phyloP scores from a whole-genome alignment of 2,888 invertebrate species.

The Phorcus lineatus region DNA sequence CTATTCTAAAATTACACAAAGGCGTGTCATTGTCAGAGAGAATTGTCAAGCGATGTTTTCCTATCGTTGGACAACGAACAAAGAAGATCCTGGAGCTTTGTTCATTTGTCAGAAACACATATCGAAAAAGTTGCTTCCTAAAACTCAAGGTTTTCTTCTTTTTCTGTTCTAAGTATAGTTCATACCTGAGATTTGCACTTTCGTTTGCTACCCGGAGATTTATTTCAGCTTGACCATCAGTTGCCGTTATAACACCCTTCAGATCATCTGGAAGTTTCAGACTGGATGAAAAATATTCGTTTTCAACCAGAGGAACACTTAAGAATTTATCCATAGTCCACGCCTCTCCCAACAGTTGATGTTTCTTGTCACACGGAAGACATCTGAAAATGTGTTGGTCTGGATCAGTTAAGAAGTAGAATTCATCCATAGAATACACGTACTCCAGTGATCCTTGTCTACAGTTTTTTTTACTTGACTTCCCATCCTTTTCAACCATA shows the following conservation, averaged over 20 bases:
- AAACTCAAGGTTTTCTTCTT: slow-evolving; percentile 18
- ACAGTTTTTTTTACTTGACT: slow-evolving; percentile 23
- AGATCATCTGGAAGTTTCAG: slow-evolving; percentile 47
- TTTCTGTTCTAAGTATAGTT: slow-evolving; percentile 43
- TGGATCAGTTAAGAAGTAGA: slow-evolving; percentile 68
- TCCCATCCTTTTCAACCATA: slow-evolving; percentile 43
- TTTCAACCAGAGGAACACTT: slow-evolving; percentile 55
- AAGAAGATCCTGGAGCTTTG: slow-evolving; percentile 16
- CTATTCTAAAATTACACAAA: slow-evolving; percentile 61
- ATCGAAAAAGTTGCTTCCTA: slow-evolving; percentile 26
- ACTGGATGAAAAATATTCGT: slow-evolving; percentile 57
- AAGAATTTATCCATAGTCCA: slow-evolving; percentile 50
- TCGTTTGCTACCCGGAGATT: slow-evolving; percentile 29
- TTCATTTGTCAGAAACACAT: slow-evolving; percentile 23
- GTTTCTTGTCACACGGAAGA: slow-evolving; percentile 53
- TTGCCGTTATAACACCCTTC: slow-evolving; percentile 45
- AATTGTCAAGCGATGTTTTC: slow-evolving; percentile 59
- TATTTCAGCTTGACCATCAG: slow-evolving; percentile 49
- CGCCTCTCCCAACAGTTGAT: slow-evolving; percentile 60
- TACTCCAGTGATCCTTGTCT: slow-evolving; percentile 21
- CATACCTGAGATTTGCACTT: slow-evolving; percentile 38
- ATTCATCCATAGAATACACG: slow-evolving; percentile 48
- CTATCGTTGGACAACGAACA: slow-evolving; percentile 53
- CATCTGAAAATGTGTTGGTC: slow-evolving; percentile 60
- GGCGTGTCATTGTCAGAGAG: slow-evolving; percentile 52